Conservation (phyloP, 1,140 invertebrate species). For the Conus betulinus region DNA sequence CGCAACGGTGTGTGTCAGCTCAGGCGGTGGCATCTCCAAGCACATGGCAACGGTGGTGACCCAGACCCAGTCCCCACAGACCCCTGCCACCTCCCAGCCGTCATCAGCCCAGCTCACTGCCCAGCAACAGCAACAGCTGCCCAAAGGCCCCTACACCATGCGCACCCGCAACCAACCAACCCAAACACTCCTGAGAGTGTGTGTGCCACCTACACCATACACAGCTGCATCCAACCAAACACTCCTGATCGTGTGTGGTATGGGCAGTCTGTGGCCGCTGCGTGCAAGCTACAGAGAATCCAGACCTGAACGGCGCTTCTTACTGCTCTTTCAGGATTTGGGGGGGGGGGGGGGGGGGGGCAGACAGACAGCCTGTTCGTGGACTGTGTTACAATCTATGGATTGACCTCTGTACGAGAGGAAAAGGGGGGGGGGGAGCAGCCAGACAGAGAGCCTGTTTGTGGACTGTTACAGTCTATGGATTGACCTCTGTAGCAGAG, state of each 20-base stretch:
- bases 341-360: too few species aligned
- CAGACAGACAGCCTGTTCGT: too few species aligned
- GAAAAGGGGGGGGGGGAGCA: too few species aligned
- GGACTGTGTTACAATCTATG: too few species aligned
- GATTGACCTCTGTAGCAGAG: too few species aligned
- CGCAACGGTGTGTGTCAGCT: constrained; percentile 36
- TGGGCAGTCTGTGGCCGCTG: too few species aligned
- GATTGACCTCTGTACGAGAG: too few species aligned
- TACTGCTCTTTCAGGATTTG: too few species aligned
- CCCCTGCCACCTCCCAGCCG: neutral
- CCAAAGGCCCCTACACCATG: constrained; percentile 63
- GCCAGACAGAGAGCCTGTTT: too few species aligned
- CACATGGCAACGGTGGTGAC: constrained; percentile 51
- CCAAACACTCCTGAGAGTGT: constrained; percentile 48
- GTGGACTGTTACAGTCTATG: too few species aligned
- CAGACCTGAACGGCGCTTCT: too few species aligned
- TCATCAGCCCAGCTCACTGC: constrained; percentile 4
- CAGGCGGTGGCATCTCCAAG: constrained; percentile 50
- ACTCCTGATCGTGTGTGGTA: constrained; percentile 20
- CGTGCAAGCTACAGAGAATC: too few species aligned
- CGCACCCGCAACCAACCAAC: constrained; percentile 61
- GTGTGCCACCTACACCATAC: constrained; percentile 58
- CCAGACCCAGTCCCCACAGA: constrained; percentile 41
- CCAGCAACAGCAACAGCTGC: constrained; percentile 38
- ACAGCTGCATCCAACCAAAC: constrained; percentile 60